phyloP scores from a whole-genome alignment of 1,140 invertebrate genomes.

The Cherax quadricarinatus region DNA sequence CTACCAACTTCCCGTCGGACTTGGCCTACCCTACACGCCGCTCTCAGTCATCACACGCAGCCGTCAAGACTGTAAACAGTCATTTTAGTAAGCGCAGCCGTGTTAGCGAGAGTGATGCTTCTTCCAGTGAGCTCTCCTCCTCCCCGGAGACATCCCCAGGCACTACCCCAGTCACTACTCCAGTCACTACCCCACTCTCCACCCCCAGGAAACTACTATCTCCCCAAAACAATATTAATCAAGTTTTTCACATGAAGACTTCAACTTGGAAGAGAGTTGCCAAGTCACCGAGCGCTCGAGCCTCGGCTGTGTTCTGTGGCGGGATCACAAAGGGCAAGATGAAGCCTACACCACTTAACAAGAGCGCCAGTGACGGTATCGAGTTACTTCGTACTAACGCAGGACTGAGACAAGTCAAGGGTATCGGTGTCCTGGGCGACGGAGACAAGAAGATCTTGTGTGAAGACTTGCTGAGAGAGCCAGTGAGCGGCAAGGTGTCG shows the following conservation, averaged over 20 bases:
- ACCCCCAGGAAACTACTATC: constrained; percentile 63
- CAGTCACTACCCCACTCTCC: constrained; percentile 42
- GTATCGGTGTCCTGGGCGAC: background rate
- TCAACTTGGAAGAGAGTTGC: constrained; percentile 8
- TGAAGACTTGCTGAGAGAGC: constrained; percentile 27
- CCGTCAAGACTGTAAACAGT: constrained; percentile 34
- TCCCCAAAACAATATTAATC: constrained; percentile 63
- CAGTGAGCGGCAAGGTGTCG: constrained; percentile 44
- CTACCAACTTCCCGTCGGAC: constrained; percentile 4
- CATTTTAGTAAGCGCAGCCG: constrained; percentile 22
- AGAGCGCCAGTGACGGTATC: constrained; percentile 72
- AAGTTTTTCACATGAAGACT: constrained; percentile 25
- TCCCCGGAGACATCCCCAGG: constrained; percentile 69
- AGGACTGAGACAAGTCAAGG: constrained; percentile 13
- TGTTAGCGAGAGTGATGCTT: constrained; percentile 70
- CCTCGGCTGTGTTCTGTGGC: constrained; percentile 71
- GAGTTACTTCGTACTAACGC: constrained; percentile 53
- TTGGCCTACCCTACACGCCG: constrained; percentile 40
- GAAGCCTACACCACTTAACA: constrained; percentile 68
- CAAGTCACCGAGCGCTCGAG: constrained; percentile 25
- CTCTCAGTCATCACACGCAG: constrained; percentile 68
- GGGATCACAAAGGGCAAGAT: constrained; percentile 22
- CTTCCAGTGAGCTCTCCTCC: constrained; percentile 71
- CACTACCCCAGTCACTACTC: constrained; percentile 52
- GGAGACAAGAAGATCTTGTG: constrained; percentile 9